Conservation (phyloP, 1,140 invertebrate genomes). For the Pentalonia nigronervosa region DNA sequence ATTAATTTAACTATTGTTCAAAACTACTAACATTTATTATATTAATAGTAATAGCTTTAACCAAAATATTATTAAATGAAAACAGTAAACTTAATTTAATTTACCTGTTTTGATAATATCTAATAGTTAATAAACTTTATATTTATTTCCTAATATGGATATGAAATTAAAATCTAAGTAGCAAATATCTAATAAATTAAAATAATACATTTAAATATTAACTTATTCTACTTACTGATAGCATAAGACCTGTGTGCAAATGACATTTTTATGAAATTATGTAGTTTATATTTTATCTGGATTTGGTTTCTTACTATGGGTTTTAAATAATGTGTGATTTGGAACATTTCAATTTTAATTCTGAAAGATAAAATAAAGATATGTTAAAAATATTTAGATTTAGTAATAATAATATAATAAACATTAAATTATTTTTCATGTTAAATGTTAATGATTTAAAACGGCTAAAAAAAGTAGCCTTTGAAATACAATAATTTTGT, state of each 20-base stretch:
- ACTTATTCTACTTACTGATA: constrained; percentile 1
- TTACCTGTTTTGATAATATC: neutral
- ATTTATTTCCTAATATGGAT: neutral
- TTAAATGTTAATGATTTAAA: too few species aligned
- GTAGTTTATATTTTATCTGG: neutral
- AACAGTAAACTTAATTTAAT: neutral
- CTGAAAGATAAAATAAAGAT: neutral
- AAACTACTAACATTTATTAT: neutral
- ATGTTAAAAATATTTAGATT: neutral
- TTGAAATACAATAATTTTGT: too few species aligned
- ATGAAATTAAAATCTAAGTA: neutral
- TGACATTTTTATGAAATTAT: neutral
- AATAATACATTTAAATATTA: neutral
- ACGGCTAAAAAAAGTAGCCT: too few species aligned
- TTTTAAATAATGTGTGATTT: neutral
- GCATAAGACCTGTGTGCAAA: neutral
- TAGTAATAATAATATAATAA: neutral
- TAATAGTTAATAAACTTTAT: neutral
- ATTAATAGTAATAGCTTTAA: neutral
- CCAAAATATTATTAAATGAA: neutral
- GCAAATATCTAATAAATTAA: neutral
- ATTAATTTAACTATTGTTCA: neutral
- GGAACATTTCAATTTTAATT: constrained; percentile 28
- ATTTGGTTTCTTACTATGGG: neutral
- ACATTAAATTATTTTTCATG: neutral